Base-by-base conservation (phyloP, 2,113 vertebrate genomes). In the Mormoops blainvillei region DNA sequence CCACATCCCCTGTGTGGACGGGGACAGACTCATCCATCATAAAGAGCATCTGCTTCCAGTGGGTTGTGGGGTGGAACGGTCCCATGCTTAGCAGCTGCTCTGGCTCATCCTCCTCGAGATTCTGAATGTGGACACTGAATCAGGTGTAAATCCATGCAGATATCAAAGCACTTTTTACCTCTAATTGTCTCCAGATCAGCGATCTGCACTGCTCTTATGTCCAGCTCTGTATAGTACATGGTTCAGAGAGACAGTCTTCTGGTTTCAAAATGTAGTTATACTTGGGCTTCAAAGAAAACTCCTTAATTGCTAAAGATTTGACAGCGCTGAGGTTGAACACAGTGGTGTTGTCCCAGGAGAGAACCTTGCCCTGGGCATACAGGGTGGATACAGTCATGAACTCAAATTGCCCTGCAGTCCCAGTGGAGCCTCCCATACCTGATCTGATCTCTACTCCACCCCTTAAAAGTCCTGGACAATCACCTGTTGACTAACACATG, bases 41-140 rank as follows among this genome's bases (percentile, higher is more conserved):
- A 77, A 99, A 99, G 43, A 99, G 97, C 50, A 99, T 99, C 98
- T 99, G 99, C 95, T 99, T 99, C 99, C 99, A 99, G 96, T 99
- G 98, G 3, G 99, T 99, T 4, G 98, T 98, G 95, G 98, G 98
- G 61, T 98, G 97, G 70, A 98, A 93, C 0, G 98, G 99, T 38
- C 98, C 98, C 0, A 98, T 99, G 97, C 98, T 97, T 5, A 98
- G 97, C 93, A 98, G 96, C 92, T 98, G 95, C 43, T 97, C 16
- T 0, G 98, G 87, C 2, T 97, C 96, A 13, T 96, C 98, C 18
- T 92, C 98, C 18, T 93, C 97, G 87, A 98, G 91, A 92, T 96
- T 98, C 83, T 98, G 90, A 18, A 99, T 99, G 26, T 86, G 78
- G 54, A 98, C 98, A 7, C 97, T 98, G 96, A 99, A 99, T 98